phyloP scores from a whole-genome alignment of 2,113 vertebrate genomes.

The Nanger granti region DNA sequence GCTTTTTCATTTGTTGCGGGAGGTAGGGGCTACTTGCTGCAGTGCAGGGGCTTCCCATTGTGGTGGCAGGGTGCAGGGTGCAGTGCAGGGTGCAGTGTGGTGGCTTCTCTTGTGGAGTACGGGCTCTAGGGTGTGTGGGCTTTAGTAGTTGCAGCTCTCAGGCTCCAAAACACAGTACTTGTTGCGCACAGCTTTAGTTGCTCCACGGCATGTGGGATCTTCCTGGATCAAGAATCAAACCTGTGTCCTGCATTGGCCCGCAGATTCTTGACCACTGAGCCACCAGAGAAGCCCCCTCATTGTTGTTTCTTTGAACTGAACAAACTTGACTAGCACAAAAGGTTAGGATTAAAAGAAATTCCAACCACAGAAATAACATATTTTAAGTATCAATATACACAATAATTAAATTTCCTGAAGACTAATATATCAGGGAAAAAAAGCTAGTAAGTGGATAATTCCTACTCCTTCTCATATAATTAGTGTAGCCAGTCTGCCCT shows the following conservation, averaged over 20 bases:
- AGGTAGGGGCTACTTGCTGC: not conserved
- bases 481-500: slow-evolving; percentile 73
- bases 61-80: not conserved
- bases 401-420: slow-evolving; percentile 73
- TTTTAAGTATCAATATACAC: slow-evolving; percentile 59
- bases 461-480: slow-evolving; percentile 71
- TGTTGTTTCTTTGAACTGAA: not conserved
- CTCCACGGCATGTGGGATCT: not conserved
- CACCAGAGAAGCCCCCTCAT: not conserved
- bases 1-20: not conserved
- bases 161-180: not conserved
- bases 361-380: slow-evolving; percentile 46
- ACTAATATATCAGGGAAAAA: slow-evolving; percentile 70
- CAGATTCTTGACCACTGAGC: not conserved
- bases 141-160: not conserved
- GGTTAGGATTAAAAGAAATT: slow-evolving; percentile 61
- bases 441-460: slow-evolving; percentile 74
- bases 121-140: not conserved
- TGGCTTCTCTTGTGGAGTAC: not conserved
- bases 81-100: too few species aligned
- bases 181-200: not conserved
- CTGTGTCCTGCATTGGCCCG: not conserved
- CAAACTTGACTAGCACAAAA: not conserved
- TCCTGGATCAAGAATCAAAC: not conserved
- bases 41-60: not conserved